Conservation (phyloP, 2,113 vertebrate genomes). For the Chauna torquata region DNA sequence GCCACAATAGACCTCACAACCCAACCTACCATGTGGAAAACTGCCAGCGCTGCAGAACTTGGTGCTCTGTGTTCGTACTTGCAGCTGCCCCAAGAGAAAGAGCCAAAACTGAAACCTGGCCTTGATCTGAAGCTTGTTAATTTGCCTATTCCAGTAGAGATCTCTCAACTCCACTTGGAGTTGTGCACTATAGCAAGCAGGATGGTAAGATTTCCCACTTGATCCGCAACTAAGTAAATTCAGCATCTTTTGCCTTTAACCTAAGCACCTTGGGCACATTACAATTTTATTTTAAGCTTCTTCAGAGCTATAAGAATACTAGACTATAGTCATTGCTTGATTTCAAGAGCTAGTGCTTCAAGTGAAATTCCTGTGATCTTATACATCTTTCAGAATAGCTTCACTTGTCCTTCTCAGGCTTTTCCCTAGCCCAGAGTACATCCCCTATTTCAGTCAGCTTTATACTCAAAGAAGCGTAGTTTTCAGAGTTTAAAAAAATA, state of each 20-base stretch:
- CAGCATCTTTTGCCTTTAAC: neutral
- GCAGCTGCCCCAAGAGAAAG: neutral
- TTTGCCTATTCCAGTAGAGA: neutral
- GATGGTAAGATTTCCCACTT: neutral
- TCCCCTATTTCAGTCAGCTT: neutral
- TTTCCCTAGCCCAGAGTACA: neutral
- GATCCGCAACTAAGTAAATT: neutral
- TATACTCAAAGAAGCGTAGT: neutral
- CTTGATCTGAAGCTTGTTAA: neutral
- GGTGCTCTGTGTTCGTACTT: neutral
- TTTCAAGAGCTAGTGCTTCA: neutral
- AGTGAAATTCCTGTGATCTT: neutral
- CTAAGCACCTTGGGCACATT: neutral
- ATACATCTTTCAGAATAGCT: neutral
- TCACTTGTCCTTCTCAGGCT: neutral
- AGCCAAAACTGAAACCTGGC: neutral
- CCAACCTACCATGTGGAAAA: neutral
- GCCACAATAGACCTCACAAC: neutral
- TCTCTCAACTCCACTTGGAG: neutral
- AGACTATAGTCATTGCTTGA: neutral
- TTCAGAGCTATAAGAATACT: neutral
- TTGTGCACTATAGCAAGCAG: neutral
- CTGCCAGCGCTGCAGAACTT: fast-evolving
- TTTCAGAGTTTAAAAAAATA: neutral
- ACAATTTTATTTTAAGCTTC: neutral